Percentiles rank a stretch among this genome's conserved stretches.
These are phyloP conservation scores for Aricia agestis DNA, from an alignment of 1,140 invertebrate genomes.

Conservation along the genomic window DNA sequence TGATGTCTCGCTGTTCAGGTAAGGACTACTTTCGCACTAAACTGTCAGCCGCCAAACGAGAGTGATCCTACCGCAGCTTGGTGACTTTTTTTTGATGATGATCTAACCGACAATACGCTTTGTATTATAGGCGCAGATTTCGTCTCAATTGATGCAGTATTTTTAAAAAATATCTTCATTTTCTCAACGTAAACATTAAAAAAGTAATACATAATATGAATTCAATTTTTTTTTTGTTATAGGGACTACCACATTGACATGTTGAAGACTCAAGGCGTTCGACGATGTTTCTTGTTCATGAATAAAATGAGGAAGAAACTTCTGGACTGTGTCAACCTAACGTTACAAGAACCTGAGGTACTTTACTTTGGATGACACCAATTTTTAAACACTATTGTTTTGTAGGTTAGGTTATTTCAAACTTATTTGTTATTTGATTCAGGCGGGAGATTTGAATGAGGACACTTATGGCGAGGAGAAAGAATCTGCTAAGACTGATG, in stretches of 20 bases:
- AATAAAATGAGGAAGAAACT: conserved; percentile 82
- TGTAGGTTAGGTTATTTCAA: neutral
- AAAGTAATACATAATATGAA: no score
- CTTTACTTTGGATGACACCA: conserved; percentile 11
- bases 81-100: no score
- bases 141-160: no score
- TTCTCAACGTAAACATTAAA: no score
- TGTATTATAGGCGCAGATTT: no score
- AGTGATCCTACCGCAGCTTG: no score
- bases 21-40: no score
- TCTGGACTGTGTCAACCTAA: conserved; percentile 82
- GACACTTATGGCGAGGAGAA: conserved; percentile 33
- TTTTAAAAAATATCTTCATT: no score
- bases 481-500: neutral
- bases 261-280: conserved; percentile 88
- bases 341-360: conserved; percentile 78
- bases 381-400: neutral
- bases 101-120: no score
- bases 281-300: conserved; percentile 85
- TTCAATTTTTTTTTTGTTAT: no score
- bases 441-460: neutral
- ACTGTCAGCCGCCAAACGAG: no score
- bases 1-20: conserved; percentile 49
- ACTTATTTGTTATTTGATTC: neutral
- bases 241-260: conserved; percentile 91